Evolutionary conservation across 2,113 vertebrate species (phyloP), one percentile per base, ranked within the genome.

Genomic region (Lota lota): DNA sequence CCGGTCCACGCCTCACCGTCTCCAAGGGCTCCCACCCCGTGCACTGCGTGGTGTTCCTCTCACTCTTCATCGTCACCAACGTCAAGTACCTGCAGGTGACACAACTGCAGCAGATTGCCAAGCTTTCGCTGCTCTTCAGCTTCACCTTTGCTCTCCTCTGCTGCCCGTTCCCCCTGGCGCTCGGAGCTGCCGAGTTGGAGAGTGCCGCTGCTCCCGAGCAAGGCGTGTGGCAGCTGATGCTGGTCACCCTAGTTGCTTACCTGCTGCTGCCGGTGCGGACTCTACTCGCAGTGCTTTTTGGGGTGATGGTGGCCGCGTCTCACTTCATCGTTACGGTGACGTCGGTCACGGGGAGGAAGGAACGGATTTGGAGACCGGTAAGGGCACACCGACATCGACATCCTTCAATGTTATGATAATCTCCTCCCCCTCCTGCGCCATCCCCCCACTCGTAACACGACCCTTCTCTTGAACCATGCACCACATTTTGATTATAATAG

Each of bases 181-280:
- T 91, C 28, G 85, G 87, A 36, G 68, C 88, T n/a, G 61, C 82
- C 63, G 85, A 90, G 71, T 73, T 84, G 65, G 83, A 89, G 76
- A 80, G 87, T 51, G 88, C 93, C 59, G 88, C 84, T 54, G 87
- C 93, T 22, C 95, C 97, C 0, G 96, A 96, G 77, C 94, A 94
- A 81, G 97, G 97, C 67, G 94, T 98, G 77, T 99, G 97, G 97
- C 97, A 98, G 90, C 95, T 99, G 66, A 97, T 99, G 90, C 80
- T 99, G 75, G 95, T 99, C 87, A 99, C 96, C 79, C 97, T 99
- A 82, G 92, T 99, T 84, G 95, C 95, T 69, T 98, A 99, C 88
- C 91, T 95, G 61, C 89, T 99, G 85, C 92, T 99, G 76, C 97
- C 97, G 4, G 97, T 98, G 82, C 94, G 96, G 83, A 97, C 96